These are phyloP conservation scores for Eciton burchellii DNA, from an alignment of 1,140 invertebrate species.

Conservation along the genomic window DNA sequence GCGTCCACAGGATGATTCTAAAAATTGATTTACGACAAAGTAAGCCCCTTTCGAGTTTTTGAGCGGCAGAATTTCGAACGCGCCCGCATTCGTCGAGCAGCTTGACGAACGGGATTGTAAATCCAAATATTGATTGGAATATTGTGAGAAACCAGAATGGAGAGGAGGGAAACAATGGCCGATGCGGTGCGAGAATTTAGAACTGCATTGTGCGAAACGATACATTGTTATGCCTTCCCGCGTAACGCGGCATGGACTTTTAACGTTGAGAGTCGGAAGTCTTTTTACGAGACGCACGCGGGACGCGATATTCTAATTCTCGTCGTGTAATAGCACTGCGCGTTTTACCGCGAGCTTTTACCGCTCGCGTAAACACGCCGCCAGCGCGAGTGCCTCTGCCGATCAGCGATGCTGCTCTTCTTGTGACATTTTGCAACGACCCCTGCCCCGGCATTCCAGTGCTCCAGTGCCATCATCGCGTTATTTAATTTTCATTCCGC, in stretches of 20 bases:
- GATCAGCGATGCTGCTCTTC: slow-evolving; percentile 28
- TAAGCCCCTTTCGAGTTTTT: slow-evolving; percentile 30
- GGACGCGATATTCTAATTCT: slow-evolving; percentile 12
- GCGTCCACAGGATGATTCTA: slow-evolving; percentile 32
- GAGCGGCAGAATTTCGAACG: slow-evolving; percentile 38
- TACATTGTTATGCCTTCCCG: slow-evolving; percentile 41
- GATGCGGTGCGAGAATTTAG: slow-evolving; percentile 42
- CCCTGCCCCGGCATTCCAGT: slow-evolving; percentile 13
- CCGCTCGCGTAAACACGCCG: background rate
- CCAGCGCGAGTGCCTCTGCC: background rate
- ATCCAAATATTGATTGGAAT: slow-evolving; percentile 54
- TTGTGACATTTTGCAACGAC: slow-evolving; percentile 31
- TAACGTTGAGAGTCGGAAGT: slow-evolving; percentile 22
- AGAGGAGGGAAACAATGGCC: slow-evolving; percentile 24
- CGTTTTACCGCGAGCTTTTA: slow-evolving; percentile 35
- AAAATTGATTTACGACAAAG: slow-evolving; percentile 38
- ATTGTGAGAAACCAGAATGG: slow-evolving; percentile 51
- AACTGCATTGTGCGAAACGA: slow-evolving; percentile 43
- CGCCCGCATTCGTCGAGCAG: slow-evolving; percentile 10
- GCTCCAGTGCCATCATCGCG: slow-evolving; percentile 23
- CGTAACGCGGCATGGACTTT: slow-evolving; percentile 20
- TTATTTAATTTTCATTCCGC: slow-evolving; percentile 51
- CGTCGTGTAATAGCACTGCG: background rate
- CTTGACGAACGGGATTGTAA: slow-evolving; percentile 54
- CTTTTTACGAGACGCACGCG: slow-evolving; percentile 18